These are phyloP conservation scores for Platalea minor DNA, from an alignment of 2,797 vertebrate genomes.

Conservation along the genomic window DNA sequence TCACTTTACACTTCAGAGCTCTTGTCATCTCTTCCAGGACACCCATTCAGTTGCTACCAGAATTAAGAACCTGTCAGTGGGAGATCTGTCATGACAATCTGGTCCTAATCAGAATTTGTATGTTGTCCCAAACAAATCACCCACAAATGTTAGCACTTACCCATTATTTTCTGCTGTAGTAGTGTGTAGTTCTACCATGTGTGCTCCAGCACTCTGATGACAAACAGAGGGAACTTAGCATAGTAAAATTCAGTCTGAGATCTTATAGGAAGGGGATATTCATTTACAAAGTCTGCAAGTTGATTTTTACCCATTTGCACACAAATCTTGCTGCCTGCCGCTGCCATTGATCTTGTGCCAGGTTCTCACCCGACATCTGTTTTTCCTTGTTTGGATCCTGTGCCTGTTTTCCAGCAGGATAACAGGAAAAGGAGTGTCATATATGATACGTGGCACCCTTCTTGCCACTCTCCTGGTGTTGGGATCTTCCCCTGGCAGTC, in stretches of 20 bases:
- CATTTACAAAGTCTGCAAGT: not conserved
- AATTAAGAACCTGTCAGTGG: not conserved
- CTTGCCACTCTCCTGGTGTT: not conserved
- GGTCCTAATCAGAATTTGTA: not conserved
- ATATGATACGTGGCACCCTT: rapidly evolving
- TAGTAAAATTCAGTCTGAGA: not conserved
- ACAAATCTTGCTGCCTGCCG: not conserved
- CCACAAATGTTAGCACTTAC: not conserved
- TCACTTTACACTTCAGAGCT: not conserved
- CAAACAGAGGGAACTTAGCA: not conserved
- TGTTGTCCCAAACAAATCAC: not conserved
- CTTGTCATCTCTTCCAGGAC: not conserved
- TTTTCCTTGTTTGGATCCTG: not conserved
- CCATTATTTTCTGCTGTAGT: not conserved
- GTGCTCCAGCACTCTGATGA: not conserved
- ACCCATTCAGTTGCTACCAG: not conserved
- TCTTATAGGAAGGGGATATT: not conserved
- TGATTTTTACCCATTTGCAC: not conserved
- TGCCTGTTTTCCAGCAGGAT: not conserved
- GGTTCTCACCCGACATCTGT: rapidly evolving
- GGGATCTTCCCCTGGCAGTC: not conserved
- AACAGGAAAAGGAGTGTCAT: not conserved
- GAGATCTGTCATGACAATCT: not conserved
- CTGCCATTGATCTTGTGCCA: not conserved
- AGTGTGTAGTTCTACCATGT: not conserved